Evolutionary conservation across 2,113 vertebrate species (phyloP).

Genomic region (Eretmochelys imbricata): DNA sequence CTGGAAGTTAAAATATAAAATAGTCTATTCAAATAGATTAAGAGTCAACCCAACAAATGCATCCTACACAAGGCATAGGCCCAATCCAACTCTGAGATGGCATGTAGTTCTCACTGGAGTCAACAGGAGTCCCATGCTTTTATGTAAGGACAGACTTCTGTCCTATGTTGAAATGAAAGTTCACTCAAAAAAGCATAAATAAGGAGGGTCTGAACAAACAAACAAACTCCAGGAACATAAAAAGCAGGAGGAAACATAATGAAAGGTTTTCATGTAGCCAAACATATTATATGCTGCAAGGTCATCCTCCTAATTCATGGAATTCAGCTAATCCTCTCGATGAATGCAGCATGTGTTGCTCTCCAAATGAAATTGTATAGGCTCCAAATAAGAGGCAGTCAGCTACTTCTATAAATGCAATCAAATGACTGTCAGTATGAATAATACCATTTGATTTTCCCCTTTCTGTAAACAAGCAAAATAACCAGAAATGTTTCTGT

Average conservation of each 20-base stretch:
- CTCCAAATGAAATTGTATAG: constrained; percentile 48
- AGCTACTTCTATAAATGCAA: constrained; percentile 41
- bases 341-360: constrained; percentile 46
- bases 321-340: constrained; percentile 67
- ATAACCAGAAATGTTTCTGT: constrained; percentile 45
- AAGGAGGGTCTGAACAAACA: neutral
- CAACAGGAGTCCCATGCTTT: neutral
- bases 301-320: constrained; percentile 70
- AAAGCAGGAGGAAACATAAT: constrained; percentile 5
- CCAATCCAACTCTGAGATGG: neutral
- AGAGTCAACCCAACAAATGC: neutral
- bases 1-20: neutral
- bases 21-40: neutral
- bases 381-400: constrained; percentile 49
- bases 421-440: constrained; percentile 29
- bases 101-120: accelerated
- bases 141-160: constrained; percentile 2
- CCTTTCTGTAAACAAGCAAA: constrained; percentile 42
- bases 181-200: constrained; percentile 4
- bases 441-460: constrained; percentile 18
- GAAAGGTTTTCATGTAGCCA: constrained; percentile 20
- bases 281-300: constrained; percentile 45
- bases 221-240: neutral
- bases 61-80: neutral
- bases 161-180: neutral